A percentile compares a stretch with the other conserved stretches of the same genome.
Conservation (phyloP, 2,113 vertebrate species). For the Petrocephalus microphthalmus region DNA sequence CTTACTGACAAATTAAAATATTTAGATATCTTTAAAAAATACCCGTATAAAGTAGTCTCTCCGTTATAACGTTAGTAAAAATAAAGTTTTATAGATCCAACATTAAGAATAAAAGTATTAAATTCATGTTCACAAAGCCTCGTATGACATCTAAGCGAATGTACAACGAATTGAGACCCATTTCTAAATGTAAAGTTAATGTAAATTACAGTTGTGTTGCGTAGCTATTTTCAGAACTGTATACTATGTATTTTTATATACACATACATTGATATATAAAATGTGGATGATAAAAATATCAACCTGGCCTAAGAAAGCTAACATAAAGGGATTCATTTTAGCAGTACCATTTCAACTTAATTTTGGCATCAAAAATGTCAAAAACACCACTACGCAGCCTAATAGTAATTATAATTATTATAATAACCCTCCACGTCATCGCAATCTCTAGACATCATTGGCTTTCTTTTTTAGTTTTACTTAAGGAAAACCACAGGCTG, state of each 20-base stretch:
- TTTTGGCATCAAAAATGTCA: neutral
- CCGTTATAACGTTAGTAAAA: neutral
- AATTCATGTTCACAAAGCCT: neutral
- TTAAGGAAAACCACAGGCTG: neutral
- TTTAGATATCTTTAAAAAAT: neutral
- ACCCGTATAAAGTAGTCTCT: neutral
- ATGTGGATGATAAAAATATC: neutral
- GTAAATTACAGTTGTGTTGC: neutral
- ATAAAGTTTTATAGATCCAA: neutral
- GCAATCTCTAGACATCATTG: neutral
- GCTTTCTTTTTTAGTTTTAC: neutral
- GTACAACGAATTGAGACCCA: neutral
- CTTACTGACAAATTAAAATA: neutral
- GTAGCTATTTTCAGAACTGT: neutral
- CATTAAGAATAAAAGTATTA: neutral
- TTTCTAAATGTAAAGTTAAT: neutral
- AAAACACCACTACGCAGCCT: neutral
- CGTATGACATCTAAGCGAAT: neutral
- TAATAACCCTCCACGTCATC: neutral
- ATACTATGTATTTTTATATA: neutral
- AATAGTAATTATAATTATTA: conserved; percentile 5
- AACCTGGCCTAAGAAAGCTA: neutral
- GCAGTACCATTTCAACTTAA: neutral
- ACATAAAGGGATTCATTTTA: neutral
- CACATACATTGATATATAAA: neutral